Base-by-base conservation (phyloP, 2,888 invertebrate species). In the Meiosimyza decipiens region DNA sequence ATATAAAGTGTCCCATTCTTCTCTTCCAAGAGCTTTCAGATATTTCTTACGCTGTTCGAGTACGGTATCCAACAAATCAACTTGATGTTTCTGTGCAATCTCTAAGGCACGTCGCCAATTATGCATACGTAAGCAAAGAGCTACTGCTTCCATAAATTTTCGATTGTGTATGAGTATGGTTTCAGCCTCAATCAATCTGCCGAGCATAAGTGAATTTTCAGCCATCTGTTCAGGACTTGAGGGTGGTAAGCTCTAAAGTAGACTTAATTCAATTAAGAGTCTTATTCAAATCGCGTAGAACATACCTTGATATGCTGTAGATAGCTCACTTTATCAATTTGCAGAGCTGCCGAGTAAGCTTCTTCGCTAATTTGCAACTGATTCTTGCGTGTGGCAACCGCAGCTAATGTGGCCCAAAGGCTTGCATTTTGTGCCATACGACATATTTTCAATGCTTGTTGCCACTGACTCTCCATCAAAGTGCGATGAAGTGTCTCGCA, bases 401-500 rank as follows among this genome's bases (percentile, higher is more conserved):
- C 96, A 0, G 98, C 99, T 78, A 99, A 89, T 77, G 96, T 96
- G 0, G 97, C 95, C 99, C 99, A 99, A 16, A 98, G 88, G n/a
- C 91, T 91, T 73, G 89, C 89, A 77, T 90, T 91, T 84, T 86
- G 85, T 0, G 84, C 85, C 69, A 85, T 74, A 3, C 88, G 84
- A 81, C 94, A 94, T 73, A 98, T 91, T 83, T 94, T 91, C 71
- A 96, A 88, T 3, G 96, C 96, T 80, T 94, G 93, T 74, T 92
- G 92, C 95, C 96, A 96, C 87, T 93, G 92, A 69, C 92, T 92
- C 47, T 92, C 91, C 69, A 92, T 91, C 40, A 95, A 90, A 79
- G 91, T 91, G 76, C 90, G 90, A 81, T 93, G 92, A 50, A 94
- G 86, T n/a, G 88, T 82, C 76, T 87, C 87, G 76, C 87, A 87